Evolutionary conservation across 2,113 vertebrate genomes (phyloP).

Genomic region (Onychorhynchus coronatus): DNA sequence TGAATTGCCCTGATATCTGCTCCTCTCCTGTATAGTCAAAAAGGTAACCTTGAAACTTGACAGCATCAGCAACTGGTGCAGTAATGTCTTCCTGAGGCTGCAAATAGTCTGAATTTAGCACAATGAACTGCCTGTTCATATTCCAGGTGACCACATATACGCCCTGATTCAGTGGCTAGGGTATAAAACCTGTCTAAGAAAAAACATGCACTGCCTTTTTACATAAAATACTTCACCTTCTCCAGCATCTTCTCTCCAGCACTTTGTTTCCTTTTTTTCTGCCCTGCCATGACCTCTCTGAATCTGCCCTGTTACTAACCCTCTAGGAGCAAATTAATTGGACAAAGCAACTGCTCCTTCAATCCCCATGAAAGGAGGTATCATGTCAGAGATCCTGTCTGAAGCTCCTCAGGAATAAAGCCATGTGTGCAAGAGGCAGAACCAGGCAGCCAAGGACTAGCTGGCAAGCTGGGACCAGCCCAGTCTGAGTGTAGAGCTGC

Average conservation of each 20-base stretch:
- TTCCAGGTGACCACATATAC: background rate
- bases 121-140: background rate
- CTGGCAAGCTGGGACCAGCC: background rate
- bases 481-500: background rate
- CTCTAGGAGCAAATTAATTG: background rate
- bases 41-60: background rate
- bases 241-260: background rate
- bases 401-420: background rate
- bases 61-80: fast-evolving
- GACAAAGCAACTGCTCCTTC: background rate
- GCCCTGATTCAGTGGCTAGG: background rate
- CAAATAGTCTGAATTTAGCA: background rate
- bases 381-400: background rate
- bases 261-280: background rate
- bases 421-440: background rate
- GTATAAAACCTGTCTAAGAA: background rate
- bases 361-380: background rate
- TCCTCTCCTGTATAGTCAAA: background rate
- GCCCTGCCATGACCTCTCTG: background rate
- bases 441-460: background rate
- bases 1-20: background rate
- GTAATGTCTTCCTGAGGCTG: background rate
- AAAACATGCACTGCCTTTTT: background rate
- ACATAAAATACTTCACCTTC: background rate
- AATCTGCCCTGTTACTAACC: background rate